Conservation (phyloP, 2,113 vertebrate species). For the Crotophaga sulcirostris region DNA sequence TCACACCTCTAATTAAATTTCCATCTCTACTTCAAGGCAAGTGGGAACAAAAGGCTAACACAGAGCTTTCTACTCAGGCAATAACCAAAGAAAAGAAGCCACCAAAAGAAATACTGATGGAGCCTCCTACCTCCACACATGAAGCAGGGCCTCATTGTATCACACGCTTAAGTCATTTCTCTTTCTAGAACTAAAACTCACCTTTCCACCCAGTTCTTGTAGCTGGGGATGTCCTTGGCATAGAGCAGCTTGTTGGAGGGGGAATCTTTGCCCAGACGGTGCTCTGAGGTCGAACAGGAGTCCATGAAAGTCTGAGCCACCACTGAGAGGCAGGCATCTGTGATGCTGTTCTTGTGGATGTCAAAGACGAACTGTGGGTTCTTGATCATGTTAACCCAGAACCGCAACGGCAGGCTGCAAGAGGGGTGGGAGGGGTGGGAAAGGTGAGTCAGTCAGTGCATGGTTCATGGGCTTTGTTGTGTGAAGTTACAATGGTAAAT, state of each 20-base stretch:
- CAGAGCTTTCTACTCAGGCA: neutral
- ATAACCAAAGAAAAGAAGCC: neutral
- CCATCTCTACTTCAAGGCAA: neutral
- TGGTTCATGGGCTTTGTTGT: neutral
- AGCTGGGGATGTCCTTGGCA: conserved; percentile 99
- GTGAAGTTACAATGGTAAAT: neutral
- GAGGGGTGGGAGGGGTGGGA: neutral
- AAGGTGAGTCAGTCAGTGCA: neutral
- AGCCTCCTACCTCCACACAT: neutral
- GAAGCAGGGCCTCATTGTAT: neutral
- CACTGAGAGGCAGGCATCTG: conserved; percentile 94
- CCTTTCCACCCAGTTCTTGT: conserved; percentile 99
- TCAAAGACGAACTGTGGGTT: conserved; percentile 98
- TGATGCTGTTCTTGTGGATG: conserved; percentile 99
- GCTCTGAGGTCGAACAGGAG: conserved; percentile 97
- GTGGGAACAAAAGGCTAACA: neutral
- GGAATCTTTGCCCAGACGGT: conserved; percentile 96
- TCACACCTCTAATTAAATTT: neutral
- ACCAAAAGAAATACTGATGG: neutral
- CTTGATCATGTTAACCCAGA: conserved; percentile 99
- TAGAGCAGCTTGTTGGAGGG: conserved; percentile 98
- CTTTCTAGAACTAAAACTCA: conserved; percentile 61
- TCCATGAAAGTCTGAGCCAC: conserved; percentile 99
- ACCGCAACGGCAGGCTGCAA: conserved; percentile 89
- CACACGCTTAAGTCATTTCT: neutral